A percentile compares a stretch with the other conserved stretches of the same genome.
Evolutionary conservation across 2,888 invertebrate species (phyloP).

Genomic region (Desoria tigrina): DNA sequence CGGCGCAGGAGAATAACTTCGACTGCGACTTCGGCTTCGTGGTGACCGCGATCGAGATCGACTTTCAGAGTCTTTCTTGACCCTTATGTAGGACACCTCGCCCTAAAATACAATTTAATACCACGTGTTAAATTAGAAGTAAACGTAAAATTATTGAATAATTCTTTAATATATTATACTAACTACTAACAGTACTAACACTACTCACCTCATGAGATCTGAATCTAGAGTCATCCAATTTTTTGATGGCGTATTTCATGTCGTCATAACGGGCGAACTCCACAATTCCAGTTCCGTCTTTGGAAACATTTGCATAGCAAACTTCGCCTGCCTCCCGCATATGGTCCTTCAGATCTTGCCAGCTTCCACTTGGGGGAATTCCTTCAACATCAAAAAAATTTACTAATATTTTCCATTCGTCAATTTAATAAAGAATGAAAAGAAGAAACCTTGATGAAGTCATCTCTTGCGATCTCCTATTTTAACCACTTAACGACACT

Average conservation of each 20-base stretch:
- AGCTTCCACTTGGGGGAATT: constrained; percentile 28
- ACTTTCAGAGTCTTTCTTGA: constrained; percentile 24
- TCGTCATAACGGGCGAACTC: constrained; percentile 34
- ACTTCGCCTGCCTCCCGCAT: constrained; percentile 40
- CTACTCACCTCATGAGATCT: constrained; percentile 22
- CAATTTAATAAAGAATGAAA: too few species aligned
- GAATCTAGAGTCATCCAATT: constrained; percentile 31
- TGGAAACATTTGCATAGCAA: constrained; percentile 33
- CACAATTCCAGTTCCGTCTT: constrained; percentile 35
- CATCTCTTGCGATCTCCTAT: too few species aligned
- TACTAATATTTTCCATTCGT: too few species aligned
- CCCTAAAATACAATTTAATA: too few species aligned
- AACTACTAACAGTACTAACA: too few species aligned
- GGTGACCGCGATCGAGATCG: constrained; percentile 26
- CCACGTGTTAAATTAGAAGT: constrained; percentile 1
- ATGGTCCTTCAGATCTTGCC: constrained; percentile 39
- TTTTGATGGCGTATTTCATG: constrained; percentile 36
- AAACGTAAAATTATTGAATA: too few species aligned
- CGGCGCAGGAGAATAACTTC: constrained; percentile 22
- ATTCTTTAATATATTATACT: too few species aligned
- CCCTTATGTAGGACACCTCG: constrained; percentile 26
- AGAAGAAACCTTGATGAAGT: too few species aligned
- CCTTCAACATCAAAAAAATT: constrained; percentile 17
- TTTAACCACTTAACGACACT: too few species aligned
- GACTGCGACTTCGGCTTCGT: constrained; percentile 30